Evolutionary conservation across 2,797 vertebrate genomes (phyloP).

Genomic region (Tinamus major): DNA sequence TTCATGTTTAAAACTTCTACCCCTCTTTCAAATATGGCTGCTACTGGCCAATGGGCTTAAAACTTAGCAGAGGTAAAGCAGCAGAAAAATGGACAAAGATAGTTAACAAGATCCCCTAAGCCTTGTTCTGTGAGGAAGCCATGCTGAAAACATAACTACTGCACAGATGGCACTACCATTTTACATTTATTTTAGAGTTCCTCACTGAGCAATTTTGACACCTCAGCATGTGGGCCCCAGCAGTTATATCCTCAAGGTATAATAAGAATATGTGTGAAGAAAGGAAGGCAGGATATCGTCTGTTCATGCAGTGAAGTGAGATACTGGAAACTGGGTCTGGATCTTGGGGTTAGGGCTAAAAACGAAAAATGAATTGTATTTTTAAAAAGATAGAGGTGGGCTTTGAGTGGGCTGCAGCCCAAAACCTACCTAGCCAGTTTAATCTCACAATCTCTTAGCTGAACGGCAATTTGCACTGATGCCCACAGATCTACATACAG

Average conservation of each 20-base stretch:
- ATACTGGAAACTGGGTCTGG: not conserved
- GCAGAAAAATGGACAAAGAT: not conserved
- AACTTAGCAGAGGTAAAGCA: not conserved
- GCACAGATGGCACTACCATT: not conserved
- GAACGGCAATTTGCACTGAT: fast-evolving
- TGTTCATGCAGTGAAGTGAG: not conserved
- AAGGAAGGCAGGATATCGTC: not conserved
- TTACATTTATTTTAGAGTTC: not conserved
- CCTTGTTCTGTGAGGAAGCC: not conserved
- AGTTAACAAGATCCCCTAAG: not conserved
- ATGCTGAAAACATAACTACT: not conserved
- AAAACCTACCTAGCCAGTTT: not conserved
- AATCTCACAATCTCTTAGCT: fast-evolving
- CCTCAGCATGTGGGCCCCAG: not conserved
- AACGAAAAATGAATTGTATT: fast-evolving
- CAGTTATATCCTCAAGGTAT: not conserved
- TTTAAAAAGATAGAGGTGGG: not conserved
- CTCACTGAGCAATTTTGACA: not conserved
- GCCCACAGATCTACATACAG: not conserved
- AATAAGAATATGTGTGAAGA: not conserved
- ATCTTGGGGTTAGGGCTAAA: not conserved
- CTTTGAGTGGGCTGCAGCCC: not conserved
- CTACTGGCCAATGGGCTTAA: not conserved
- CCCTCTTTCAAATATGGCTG: not conserved
- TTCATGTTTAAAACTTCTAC: not conserved